Base-by-base conservation (phyloP, 2,888 invertebrate species). In the Isotomurus palustris region DNA sequence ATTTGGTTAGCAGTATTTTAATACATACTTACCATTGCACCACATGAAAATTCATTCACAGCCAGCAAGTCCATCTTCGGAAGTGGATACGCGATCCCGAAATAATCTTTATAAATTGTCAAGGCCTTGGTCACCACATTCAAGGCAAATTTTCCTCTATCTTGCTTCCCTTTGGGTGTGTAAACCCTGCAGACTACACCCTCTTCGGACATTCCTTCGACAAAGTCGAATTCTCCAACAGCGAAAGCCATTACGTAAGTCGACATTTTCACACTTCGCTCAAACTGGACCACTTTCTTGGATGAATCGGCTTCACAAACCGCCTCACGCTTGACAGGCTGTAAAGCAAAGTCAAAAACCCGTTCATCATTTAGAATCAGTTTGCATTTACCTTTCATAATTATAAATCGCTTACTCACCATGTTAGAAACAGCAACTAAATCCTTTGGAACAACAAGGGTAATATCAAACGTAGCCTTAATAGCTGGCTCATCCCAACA, bases 401-500 rank as follows among this genome's bases (percentile, higher is more conserved):
- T 44, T 21, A 17, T 47, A 6, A 3, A 19, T 29, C 19, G 29
- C 24, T 60, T 67, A 71, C 72, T 74, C 74, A 83, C 83, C 95
- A 95, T 96, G 76, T 97, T 97, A 24, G 94, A 94, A 50, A 97
- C 80, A 25, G 92, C 93, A 5, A 90, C 87, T 64, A 87, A 80
- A 73, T 87, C 84, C 55, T 83, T 80, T 28, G 92, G 91, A 51
- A 93, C 90, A 56, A 85, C 80, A n/a, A 97, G 77, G 0, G 85
- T 84, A 62, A 97, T 87, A 74, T 93, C 88, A 77, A 96, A 97
- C 2, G 90, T 91, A 1, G 95, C 89, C 77, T 97, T 96, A 61
- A 90, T 84, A 21, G 25, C 49, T 17, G 49, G 49, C n/a, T 49
- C 49, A 22, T 43, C 43, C 43, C 43, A 43, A 24, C 43, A 17